Base-by-base conservation (phyloP, 2,797 vertebrate species). In the Petrocephalus sullivani region DNA sequence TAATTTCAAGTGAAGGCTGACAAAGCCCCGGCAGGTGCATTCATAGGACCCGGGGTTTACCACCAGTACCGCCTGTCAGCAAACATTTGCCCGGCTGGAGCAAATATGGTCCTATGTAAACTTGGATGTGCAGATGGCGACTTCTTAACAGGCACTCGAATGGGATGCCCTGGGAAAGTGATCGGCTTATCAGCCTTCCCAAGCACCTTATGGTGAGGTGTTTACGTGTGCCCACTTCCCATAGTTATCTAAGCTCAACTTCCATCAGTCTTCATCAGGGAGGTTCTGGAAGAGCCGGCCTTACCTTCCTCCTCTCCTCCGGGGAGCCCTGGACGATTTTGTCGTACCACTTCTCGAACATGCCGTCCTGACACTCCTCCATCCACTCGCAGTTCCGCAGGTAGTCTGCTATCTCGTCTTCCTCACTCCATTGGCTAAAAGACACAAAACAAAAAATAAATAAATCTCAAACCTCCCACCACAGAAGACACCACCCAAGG, bases 311-410 rank as follows among this genome's bases (percentile, higher is more conserved):
- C 91, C 96, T 96, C 92, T 98, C 97, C 90, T 99, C 98, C 89
- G 96, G 93, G 60, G 97, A 96, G 87, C 97, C 97, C 88, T 98
- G 97, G 87, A 96, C 94, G 53, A 99, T 98, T 95, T 98, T 99
- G 94, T 99, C 97, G 89, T 97, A 99, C 98, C 98, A 99, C 93
- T 96, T 96, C 94, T 99, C 98, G 94, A 99, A 99, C 97, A 98
- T 97, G 60, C 97, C 96, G 33, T 99, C 98, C 94, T 97, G 97
- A 89, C 98, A 99, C 93, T 99, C 98, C 57, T 99, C 98, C 98
- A 99, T 98, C 98, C 98, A 99, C 89, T 98, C 97, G 41, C 96
- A 96, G 93, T 99, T 99, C 94, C 98, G 97, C 94, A 97, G 98
- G 91, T 98, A 99, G 94, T 98, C 98, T 9, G 97, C 93, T 7